Base-by-base conservation (phyloP, 2,113 vertebrate genomes). In the Numida meleagris region DNA sequence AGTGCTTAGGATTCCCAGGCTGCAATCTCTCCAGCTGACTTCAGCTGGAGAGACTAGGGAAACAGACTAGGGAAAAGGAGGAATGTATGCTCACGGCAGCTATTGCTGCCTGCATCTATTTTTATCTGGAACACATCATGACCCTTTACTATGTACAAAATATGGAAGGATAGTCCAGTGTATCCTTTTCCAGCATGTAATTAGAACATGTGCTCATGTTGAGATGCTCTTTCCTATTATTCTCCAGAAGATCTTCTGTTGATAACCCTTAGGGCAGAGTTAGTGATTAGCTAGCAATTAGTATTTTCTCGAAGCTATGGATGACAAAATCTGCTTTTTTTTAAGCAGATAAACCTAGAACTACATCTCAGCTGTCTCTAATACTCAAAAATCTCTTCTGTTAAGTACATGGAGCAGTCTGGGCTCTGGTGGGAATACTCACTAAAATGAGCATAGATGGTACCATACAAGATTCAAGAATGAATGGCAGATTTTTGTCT, bases 21-120 rank as follows among this genome's bases (percentile, higher is more conserved):
- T 93, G 36, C 75, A 66, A 36, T 78, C 25, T 27, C 57, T 95
- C 90, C 94, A 92, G 82, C 63, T 91, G 80, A 45, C 57, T 92
- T 62, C 12, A 91, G 65, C 50, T 79, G n/a, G n/a, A n/a, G n/a
- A n/a, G n/a, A n/a, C n/a, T n/a, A n/a, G n/a, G n/a, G n/a, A 53
- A 53, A 53, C 51, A 29, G 5, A 36, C 31, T 12, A 53, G 14
- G 72, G 59, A 78, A 88, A 88, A 61, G 19, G 12, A 88, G 70
- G 53, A 93, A 62, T 17, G 12, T 23, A 24, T 57, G 81, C 66
- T 57, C 42, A 40, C 34, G 65, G 74, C 53, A 88, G 45, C 48
- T 65, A 55, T 29, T 88, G 72, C 63, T 88, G 63, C 43, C 40
- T 76, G 24, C 5, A 27, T 42, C 43, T 68, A 0, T 48, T 65